Base-by-base conservation (phyloP, 2,113 vertebrate genomes). In the Apeltes quadracus region DNA sequence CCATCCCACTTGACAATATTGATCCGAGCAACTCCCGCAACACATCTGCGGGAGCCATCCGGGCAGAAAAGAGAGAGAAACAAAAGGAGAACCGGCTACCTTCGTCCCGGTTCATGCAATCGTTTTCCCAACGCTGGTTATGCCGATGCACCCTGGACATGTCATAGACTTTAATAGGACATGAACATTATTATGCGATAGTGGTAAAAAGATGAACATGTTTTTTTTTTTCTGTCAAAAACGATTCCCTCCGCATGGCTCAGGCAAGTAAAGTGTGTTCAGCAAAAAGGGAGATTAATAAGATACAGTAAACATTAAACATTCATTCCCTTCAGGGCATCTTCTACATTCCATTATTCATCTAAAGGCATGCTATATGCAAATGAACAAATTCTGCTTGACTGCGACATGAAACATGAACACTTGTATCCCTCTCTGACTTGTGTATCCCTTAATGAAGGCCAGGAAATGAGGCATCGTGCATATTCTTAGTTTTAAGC, bases 261-360 rank as follows among this genome's bases (percentile, higher is more conserved):
- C 63, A 13, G 23, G 46, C 57, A 71, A 69, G 59, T 54, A 44
- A 71, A 83, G 71, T 81, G 58, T 84, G 69, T 79, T 84, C 74
- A 72, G 75, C 73, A 81, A 79, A 80, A 74, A 59, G 23, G 51
- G 25, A 58, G 72, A 83, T 87, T 75, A 86, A 89, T 86, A 84
- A 83, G 82, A 86, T 75, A 87, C 84, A 83, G 82, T 87, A 77
- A 69, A 89, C 53, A 88, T 88, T 87, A 89, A 87, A 87, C 75
- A 86, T 89, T 86, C 25, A 90, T 87, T 81, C 79, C 76, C 88
- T 90, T 69, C 0, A 72, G 82, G 88, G 81, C 76, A 78, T 59
- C 72, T 83, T 80, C 65, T 77, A 70, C 79, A 75, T 81, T 87
- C 64, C 64, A 83, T 86, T 87, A 86, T 90, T 90, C 83, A 90